These are phyloP conservation scores for Trematocara nigrifrons DNA, from an alignment of 2,113 vertebrate species.

Conservation along the genomic window DNA sequence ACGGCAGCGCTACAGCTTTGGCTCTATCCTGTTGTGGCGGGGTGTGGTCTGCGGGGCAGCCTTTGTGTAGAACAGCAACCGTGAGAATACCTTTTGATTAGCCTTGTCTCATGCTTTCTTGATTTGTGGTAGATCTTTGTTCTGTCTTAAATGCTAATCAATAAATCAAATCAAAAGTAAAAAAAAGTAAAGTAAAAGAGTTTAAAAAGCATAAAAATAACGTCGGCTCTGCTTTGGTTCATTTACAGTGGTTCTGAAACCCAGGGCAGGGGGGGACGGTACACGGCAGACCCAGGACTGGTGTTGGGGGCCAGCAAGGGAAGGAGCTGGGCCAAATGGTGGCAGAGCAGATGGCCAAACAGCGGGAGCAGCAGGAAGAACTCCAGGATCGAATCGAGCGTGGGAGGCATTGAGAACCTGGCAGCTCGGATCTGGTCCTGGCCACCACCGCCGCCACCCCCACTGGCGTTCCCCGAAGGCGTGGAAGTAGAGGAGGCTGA, in stretches of 20 bases:
- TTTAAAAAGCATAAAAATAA: neutral
- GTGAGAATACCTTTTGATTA: too few species aligned
- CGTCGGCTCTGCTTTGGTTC: too few species aligned
- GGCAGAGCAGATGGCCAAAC: neutral
- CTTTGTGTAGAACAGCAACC: neutral
- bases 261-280: too few species aligned
- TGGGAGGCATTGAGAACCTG: neutral
- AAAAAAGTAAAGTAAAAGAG: too few species aligned
- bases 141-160: too few species aligned
- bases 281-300: neutral
- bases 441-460: neutral
- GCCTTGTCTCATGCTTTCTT: too few species aligned
- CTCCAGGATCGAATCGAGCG: neutral
- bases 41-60: neutral
- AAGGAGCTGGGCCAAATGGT: neutral
- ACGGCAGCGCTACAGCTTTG: neutral
- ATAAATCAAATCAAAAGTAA: too few species aligned
- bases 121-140: too few species aligned
- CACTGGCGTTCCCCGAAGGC: neutral
- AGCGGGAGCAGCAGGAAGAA: neutral
- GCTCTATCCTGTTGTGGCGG: neutral
- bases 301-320: neutral
- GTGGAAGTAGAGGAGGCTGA: neutral
- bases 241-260: neutral
- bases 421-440: neutral